These are phyloP conservation scores for Epinephelus fuscoguttatus DNA, from an alignment of 2,113 vertebrate genomes.

Conservation along the genomic window DNA sequence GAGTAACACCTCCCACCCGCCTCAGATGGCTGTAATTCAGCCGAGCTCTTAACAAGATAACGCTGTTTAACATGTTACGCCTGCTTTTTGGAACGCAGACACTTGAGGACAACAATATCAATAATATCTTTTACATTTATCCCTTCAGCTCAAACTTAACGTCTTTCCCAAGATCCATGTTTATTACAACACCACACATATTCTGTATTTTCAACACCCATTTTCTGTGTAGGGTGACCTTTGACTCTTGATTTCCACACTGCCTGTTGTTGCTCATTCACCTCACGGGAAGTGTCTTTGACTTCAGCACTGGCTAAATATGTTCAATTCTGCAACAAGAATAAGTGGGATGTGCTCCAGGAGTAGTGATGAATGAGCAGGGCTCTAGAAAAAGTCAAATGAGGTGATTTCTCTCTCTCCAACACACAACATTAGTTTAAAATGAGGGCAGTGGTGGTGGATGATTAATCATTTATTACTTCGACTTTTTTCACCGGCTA, in stretches of 20 bases:
- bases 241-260: constrained; percentile 1
- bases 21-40: constrained; percentile 60
- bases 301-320: not conserved
- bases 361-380: constrained; percentile 42
- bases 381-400: constrained; percentile 24
- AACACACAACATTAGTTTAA: constrained; percentile 54
- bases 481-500: constrained; percentile 8
- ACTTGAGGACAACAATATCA: not conserved
- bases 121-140: not conserved
- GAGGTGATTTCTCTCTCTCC: constrained; percentile 38
- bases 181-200: not conserved
- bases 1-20: constrained; percentile 41
- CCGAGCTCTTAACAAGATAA: constrained; percentile 72
- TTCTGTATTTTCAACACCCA: not conserved
- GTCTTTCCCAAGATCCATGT: not conserved
- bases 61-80: constrained; percentile 38
- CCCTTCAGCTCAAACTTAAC: not conserved
- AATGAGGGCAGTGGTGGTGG: constrained; percentile 24
- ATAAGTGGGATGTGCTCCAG: constrained; percentile 15
- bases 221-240: not conserved
- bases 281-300: not conserved
- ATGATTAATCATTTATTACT: constrained; percentile 55
- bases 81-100: constrained; percentile 26
- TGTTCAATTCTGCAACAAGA: not conserved
- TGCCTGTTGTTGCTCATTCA: constrained; percentile 9